Conservation (phyloP, 2,797 vertebrate species). For the Lepidocolaptes lacrymiger region DNA sequence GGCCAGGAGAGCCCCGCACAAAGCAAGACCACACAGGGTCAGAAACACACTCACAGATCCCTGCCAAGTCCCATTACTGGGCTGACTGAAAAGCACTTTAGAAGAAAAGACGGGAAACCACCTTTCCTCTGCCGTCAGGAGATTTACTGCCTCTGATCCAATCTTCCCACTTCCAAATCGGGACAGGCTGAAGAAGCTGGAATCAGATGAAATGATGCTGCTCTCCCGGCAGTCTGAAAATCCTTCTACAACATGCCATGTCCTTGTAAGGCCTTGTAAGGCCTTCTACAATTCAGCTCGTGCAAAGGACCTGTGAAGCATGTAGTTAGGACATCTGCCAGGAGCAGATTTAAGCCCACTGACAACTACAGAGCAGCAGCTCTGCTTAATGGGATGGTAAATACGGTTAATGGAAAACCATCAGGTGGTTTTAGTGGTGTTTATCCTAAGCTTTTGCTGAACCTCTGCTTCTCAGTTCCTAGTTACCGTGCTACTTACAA, state of each 20-base stretch:
- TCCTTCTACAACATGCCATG: conserved; percentile 41
- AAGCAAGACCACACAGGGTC: neutral
- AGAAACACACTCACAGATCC: neutral
- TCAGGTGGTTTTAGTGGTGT: neutral
- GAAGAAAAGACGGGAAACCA: neutral
- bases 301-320: conserved; percentile 10
- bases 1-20: neutral
- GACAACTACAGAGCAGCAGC: neutral
- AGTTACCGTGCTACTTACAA: neutral
- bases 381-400: conserved; percentile 29
- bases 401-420: neutral
- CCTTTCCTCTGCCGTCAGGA: neutral
- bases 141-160: conserved; percentile 42
- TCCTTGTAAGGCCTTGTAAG: conserved; percentile 65
- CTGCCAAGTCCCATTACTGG: conserved; percentile 4
- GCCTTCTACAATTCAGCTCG: neutral
- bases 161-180: conserved; percentile 50
- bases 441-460: neutral
- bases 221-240: conserved; percentile 15
- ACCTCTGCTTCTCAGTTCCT: neutral
- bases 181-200: conserved; percentile 37
- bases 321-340: conserved; percentile 50
- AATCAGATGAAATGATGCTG: conserved; percentile 41
- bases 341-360: conserved; percentile 31
- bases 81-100: conserved; percentile 26